Base-by-base conservation (phyloP, 2,113 vertebrate genomes). In the Mola mola region DNA sequence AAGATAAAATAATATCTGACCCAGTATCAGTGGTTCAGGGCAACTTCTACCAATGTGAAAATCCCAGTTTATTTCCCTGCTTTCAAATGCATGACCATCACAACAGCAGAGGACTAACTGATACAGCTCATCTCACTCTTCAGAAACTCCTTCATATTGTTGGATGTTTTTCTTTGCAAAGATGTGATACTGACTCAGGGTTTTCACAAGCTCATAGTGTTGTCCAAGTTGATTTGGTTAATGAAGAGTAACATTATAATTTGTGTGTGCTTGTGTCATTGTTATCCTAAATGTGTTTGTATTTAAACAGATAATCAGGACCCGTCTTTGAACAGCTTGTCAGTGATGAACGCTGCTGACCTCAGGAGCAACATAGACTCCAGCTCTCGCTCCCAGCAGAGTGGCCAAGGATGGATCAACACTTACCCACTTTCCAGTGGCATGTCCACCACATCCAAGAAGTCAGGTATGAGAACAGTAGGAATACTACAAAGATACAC, bases 371-470 rank as follows among this genome's bases (percentile, higher is more conserved):
- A 89, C 81, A 72, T 95, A 40, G 97, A 99, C 75, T 93, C 97
- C 38, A 96, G 96, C 22, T 91, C 95, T 24, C 93, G 97, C 12
- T 86, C 89, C 15, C 97, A 98, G 48, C 97, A 98, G 84, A 95
- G 94, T 31, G 78, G 93, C 0, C 97, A 99, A 72, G 97, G 97
- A 24, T 99, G 97, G 97, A 99, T 99, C 87, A 99, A 98, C 81
- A 98, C 97, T 0, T 98, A 98, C 63, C 97, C 97, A 0, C 88
- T 98, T 71, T 99, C 97, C 77, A 98, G 97, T 10, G 96, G 96
- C 90, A 96, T 98, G 95, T 99, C 97, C 19, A 99, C 96, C 20
- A 88, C 97, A 38, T 99, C 97, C 72, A 99, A 99, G 90, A 99
- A 99, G 83, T 99, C 97, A 78, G 97, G 97, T 98, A 69, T 13